Base-by-base conservation (phyloP, 2,113 vertebrate species). In the Nesogale talazaci region DNA sequence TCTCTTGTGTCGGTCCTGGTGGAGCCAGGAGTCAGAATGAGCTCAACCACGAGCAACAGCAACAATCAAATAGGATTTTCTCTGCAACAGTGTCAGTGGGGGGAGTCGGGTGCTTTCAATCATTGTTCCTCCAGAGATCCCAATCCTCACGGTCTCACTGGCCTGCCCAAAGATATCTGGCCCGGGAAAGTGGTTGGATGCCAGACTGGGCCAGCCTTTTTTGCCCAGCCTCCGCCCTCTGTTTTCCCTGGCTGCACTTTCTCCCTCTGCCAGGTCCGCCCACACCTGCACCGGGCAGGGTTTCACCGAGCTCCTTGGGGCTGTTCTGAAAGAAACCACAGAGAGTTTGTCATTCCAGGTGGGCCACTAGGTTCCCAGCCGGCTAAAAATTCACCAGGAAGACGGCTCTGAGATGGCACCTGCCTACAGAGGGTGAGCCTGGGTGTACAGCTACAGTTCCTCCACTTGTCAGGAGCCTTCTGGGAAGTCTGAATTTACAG, bases 221-320 rank as follows among this genome's bases (percentile, higher is more conserved):
- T 57, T 81, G 75, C 10, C 29, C 15, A 14, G 42, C 67, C 31
- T 59, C 75, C 31, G 78, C 78, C 65, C 63, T 25, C 42, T 63
- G 86, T 92, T 92, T 2, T 85, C 77, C 65, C 93, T 94, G 96
- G 81, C 74, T 89, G 34, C 2, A 3, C 34, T 87, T 89, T 63
- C 46, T 38, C 61, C 61, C 4, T 4, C 59, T 22, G 14, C 80
- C 76, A 72, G 69, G 61, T 42, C 57, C 80, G 79, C 87, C 57
- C 80, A 85, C 87, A 95, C 86, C 94, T 91, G 77, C 95, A 86
- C 74, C 59, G 6, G 89, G 92, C 94, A 92, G 91, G 91, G 92
- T 87, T 94, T 70, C 67, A 22, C 65, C 1, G 1, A 92, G 63
- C 89, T 92, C 83, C 78, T 78, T 46, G 89, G 38, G 83, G 83